Evolutionary conservation across 2,797 vertebrate genomes (phyloP).

Genomic region (Diceros bicornis): DNA sequence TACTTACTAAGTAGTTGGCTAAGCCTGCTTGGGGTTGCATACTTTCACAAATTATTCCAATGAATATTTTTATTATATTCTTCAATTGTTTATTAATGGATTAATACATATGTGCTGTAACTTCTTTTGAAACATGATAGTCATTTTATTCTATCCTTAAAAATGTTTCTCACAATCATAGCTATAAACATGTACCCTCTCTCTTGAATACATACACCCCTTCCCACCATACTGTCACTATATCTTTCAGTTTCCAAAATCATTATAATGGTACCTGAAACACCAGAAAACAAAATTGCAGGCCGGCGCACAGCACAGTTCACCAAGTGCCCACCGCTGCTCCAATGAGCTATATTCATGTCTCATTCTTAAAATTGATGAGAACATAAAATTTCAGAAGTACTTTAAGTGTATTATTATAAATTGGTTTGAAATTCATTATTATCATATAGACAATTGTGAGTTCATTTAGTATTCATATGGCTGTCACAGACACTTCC

Average conservation of each 20-base stretch:
- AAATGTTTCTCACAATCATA: not conserved
- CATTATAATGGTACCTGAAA: not conserved
- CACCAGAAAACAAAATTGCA: not conserved
- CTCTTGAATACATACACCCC: not conserved
- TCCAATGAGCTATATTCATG: not conserved
- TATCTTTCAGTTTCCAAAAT: conserved; percentile 32
- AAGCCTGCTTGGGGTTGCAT: not conserved
- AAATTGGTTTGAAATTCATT: conserved; percentile 73
- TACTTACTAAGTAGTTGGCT: not conserved
- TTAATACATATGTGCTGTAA: not conserved
- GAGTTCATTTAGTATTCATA: conserved; percentile 74
- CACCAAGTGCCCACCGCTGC: not conserved
- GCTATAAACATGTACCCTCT: not conserved
- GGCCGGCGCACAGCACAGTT: not conserved
- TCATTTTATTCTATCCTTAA: conserved; percentile 12
- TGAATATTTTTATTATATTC: not conserved
- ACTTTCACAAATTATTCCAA: not conserved
- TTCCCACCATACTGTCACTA: not conserved
- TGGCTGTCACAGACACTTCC: conserved; percentile 28
- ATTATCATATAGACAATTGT: conserved; percentile 60
- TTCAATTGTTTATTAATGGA: not conserved
- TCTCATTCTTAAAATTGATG: conserved; percentile 35
- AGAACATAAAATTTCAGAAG: conserved; percentile 58
- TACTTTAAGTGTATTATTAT: conserved; percentile 50
- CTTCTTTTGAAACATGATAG: not conserved